Evolutionary conservation across 30 jellyfish, hydroid and myxozoan genomes (phyloP), one percentile per base, ranked within the genome.

Genomic region (Aurelia aurita): DNA sequence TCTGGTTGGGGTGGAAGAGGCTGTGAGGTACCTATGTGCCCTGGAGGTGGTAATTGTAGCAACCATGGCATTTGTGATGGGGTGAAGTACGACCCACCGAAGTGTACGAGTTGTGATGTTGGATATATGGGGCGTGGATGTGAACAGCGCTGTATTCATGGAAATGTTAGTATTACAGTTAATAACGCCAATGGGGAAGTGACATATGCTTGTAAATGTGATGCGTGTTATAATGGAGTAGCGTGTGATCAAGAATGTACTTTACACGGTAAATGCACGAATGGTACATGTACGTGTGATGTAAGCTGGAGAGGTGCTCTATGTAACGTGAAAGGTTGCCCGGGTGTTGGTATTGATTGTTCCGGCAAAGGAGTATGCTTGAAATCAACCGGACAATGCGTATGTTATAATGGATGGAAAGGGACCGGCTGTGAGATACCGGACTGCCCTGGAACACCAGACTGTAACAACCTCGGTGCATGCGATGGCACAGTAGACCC

Each of bases 81-180:
- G 16, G 75, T 71, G 0, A 62, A 70, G 26, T 28, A 53, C 65
- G 87, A 84, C 49, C 93, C 93, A 14, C 93, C 93, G 26, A 73
- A 64, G 66, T 84, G 93, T 60, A 58, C 73, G 3, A 71, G 70
- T 19, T 84, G 93, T 45, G 68, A 84, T 34, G 54, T 69, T 9
- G 87, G 87, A 14, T 71, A 84, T 62, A 84, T 84, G 93, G 93
- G 93, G 14, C 87, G 93, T 45, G 93, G 93, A 13, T 84, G 93
- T 45, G 93, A 84, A 34, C 58, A n/a, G 54, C 63, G 58, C n/a
- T 84, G 93, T 59, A 46, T 58, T 79, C 26, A 71, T 45, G 93
- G 93, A 13, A 58, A 46, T 28, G 87, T 84, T 16, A 62, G 82
- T 32, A 28, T 45, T 0, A 35, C 87, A 3, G 34, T 61, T 1